Percentiles rank a stretch among this genome's conserved stretches.
These are phyloP conservation scores for Drosophila sucinea DNA, from an alignment of 1,140 invertebrate genomes.

Conservation along the genomic window DNA sequence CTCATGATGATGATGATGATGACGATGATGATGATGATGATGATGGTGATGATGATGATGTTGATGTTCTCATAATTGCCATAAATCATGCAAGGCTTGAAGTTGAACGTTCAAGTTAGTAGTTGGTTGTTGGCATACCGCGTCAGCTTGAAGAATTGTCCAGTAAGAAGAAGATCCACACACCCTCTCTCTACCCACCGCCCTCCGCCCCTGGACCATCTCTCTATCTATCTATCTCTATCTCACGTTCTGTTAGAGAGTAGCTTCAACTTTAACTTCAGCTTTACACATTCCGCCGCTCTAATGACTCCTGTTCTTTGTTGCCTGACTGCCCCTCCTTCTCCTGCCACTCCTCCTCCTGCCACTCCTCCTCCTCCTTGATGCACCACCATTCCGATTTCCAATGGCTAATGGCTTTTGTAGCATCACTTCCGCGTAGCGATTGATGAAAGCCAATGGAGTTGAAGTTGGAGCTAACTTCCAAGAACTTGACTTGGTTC, in stretches of 20 bases:
- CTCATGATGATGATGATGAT: slow-evolving; percentile 46
- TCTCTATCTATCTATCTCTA: slow-evolving; percentile 3
- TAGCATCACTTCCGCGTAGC: slow-evolving; percentile 73
- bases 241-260: not conserved
- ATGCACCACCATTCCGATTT: not conserved
- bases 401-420: slow-evolving; percentile 68
- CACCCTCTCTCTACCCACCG: not conserved
- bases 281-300: slow-evolving; percentile 64
- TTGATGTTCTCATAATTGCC: slow-evolving; percentile 68
- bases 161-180: not conserved
- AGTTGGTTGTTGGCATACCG: slow-evolving; percentile 23
- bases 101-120: slow-evolving; percentile 50
- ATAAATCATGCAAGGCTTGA: slow-evolving; percentile 77
- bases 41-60: slow-evolving; percentile 8
- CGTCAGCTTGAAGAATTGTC: slow-evolving; percentile 21
- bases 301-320: slow-evolving; percentile 81
- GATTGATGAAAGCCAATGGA: slow-evolving; percentile 22
- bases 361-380: slow-evolving; percentile 12
- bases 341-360: slow-evolving; percentile 7
- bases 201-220: not conserved
- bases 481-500: slow-evolving; percentile 18
- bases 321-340: slow-evolving; percentile 35
- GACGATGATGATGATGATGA: slow-evolving; percentile 24
- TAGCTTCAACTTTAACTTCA: slow-evolving; percentile 4
- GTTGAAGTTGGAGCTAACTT: slow-evolving; percentile 1